Base-by-base conservation (phyloP, 1,140 invertebrate species). In the Eupristina koningsbergeri region DNA sequence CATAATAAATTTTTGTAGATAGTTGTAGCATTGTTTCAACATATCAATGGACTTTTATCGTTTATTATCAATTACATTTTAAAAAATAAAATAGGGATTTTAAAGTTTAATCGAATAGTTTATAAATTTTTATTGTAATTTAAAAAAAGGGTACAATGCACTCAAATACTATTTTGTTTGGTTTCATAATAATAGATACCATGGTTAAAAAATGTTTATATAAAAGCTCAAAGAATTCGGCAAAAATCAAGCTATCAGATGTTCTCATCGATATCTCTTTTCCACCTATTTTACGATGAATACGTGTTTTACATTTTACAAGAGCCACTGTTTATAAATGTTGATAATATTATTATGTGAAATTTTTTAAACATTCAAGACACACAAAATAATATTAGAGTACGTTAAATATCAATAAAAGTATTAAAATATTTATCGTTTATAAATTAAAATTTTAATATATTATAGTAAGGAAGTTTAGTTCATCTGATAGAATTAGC, bases 1-100 rank as follows among this genome's bases (percentile, higher is more conserved):
- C n/a, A 41, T 71, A 41, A 71, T 71, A 41, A 71, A 41, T n/a
- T 41, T 71, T 71, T 41, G 41, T 71, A 41, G 36, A 13, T 7
- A 41, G 41, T 71, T 11, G 22, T 17, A 71, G 41, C n/a, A n/a
- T 41, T 71, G 41, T 26, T 41, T 41, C 34, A 8, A 3, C 26
- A 31, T 71, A 41, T 13, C 36, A 41, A 41, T 71, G 67, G 9
- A 22, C 22, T 26, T 39, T 71, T 71, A 71, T n/a, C 67, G 67
- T 41, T 71, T 71, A 71, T 71, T 71, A 71, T 71, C 67, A 41
- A 71, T 41, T 71, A 41, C 5, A 71, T 71, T 71, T 41, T 17
- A 71, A 41, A 6, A 71, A 71, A 71, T 71, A 22, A 71, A 41
- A n/a, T 41, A 41, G 36, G 13, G 22, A 36, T n/a, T 1, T 3